phyloP scores from a whole-genome alignment of 1,140 invertebrate genomes.

The Hirudo medicinalis region DNA sequence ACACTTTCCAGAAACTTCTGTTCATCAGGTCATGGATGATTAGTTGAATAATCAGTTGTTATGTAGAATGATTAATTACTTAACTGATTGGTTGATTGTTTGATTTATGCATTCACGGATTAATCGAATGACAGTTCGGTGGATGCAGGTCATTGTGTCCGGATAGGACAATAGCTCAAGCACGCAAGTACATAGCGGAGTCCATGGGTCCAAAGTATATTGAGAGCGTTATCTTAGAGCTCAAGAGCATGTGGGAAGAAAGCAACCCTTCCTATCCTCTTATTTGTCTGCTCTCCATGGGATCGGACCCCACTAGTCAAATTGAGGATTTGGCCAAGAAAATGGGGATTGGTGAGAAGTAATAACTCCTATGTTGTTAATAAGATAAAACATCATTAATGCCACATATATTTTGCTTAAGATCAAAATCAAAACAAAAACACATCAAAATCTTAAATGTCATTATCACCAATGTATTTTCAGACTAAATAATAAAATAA shows the following conservation, averaged over 20 bases:
- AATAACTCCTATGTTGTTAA: not conserved
- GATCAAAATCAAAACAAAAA: no score
- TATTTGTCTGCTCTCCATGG: constrained; percentile 82
- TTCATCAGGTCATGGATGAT: constrained; percentile 38
- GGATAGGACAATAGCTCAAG: constrained; percentile 69
- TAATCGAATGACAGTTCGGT: not conserved
- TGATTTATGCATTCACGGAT: not conserved
- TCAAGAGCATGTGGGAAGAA: constrained; percentile 65
- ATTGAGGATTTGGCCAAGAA: constrained; percentile 74
- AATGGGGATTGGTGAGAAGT: constrained; percentile 1
- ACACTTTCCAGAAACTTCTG: constrained; percentile 75
- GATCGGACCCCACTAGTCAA: constrained; percentile 83
- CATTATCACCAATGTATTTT: no score
- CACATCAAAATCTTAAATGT: no score
- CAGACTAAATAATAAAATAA: no score
- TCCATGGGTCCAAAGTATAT: constrained; percentile 76
- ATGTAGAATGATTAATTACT: not conserved
- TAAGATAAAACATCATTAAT: no score
- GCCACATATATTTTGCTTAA: no score
- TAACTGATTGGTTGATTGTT: not conserved
- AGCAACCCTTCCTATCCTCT: constrained; percentile 73
- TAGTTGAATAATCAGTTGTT: not conserved
- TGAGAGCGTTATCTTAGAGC: constrained; percentile 76
- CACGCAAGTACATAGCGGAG: constrained; percentile 77
- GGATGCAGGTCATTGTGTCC: constrained; percentile 66